Evolutionary conservation across 1,140 invertebrate species (phyloP), one percentile per base, ranked within the genome.

Genomic region (Chelonus insularis): DNA sequence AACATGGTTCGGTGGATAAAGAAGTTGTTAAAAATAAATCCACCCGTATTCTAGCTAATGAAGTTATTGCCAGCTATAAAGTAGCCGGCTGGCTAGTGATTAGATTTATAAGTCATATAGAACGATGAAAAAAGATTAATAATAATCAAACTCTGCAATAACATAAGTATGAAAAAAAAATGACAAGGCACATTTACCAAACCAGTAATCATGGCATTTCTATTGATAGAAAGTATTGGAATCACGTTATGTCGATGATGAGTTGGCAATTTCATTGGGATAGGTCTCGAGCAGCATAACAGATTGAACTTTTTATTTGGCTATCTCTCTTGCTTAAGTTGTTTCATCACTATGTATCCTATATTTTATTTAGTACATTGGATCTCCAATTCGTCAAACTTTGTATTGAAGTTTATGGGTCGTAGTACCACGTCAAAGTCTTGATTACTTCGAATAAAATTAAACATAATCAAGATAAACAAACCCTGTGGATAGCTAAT

Each of bases 251-350:
- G 9, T 23, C n/a, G 47, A 25, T 55, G 60, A 73, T 73, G 72
- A 73, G 60, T 55, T 56, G 55, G 65, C 70, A 45, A 41, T 69
- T 68, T 70, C 23, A 54, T 61, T 45, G 47, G 63, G 55, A 64
- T 61, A 66, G 60, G 58, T 65, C 63, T 52, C 56, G 63, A 57
- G 34, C 25, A 29, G 25, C 7, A 52, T 20, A 9, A 37, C 36
- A 37, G 36, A 37, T 37, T 37, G 36, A 37, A 37, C 12, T 37
- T 37, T 37, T 37, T 37, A 37, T 37, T 37, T 37, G 3, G 3
- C 12, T 47, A 20, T 47, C 7, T 29, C 7, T 4, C 25, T 29
- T 7, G 25, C 25, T 7, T 29, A 29, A 29, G 25, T 7, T 29
- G 7, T 29, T 29, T 29, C 25, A 4, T 7, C 16, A 47, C 8